These are phyloP conservation scores for Anguilla marmorata DNA, from an alignment of 2,797 vertebrate species.

Conservation along the genomic window DNA sequence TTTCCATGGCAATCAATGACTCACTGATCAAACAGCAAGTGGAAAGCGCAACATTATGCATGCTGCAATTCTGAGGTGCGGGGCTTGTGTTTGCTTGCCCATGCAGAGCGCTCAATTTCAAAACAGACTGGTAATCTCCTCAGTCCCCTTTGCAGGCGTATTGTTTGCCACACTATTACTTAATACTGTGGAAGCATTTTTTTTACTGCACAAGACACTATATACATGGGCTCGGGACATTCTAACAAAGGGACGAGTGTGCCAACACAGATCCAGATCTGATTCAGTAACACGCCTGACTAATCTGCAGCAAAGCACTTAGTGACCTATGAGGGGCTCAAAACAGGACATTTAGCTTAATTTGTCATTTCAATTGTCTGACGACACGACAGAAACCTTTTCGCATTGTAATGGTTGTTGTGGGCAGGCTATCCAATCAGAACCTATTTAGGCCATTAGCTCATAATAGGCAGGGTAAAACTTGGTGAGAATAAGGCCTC, in stretches of 20 bases:
- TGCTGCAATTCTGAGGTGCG: background rate
- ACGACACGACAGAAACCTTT: background rate
- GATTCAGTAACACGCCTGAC: constrained; percentile 16
- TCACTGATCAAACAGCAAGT: background rate
- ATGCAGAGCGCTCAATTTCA: background rate
- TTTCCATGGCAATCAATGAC: background rate
- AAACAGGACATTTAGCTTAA: background rate
- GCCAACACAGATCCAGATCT: background rate
- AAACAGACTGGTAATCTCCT: background rate
- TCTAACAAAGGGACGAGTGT: background rate
- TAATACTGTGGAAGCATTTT: background rate
- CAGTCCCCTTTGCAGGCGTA: background rate
- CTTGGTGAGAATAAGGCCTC: constrained; percentile 5
- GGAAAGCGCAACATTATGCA: background rate
- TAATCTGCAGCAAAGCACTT: constrained; percentile 34
- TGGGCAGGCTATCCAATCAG: background rate
- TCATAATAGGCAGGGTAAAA: background rate
- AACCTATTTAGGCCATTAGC: background rate
- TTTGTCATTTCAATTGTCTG: background rate
- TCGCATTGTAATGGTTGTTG: background rate
- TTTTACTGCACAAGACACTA: background rate
- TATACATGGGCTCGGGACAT: background rate
- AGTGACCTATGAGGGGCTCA: background rate
- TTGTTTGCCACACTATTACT: background rate
- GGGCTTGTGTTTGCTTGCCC: background rate